A percentile compares a stretch with the other conserved stretches of the same genome.
Evolutionary conservation across 2,888 invertebrate species (phyloP).

Genomic region (Rapana venosa): DNA sequence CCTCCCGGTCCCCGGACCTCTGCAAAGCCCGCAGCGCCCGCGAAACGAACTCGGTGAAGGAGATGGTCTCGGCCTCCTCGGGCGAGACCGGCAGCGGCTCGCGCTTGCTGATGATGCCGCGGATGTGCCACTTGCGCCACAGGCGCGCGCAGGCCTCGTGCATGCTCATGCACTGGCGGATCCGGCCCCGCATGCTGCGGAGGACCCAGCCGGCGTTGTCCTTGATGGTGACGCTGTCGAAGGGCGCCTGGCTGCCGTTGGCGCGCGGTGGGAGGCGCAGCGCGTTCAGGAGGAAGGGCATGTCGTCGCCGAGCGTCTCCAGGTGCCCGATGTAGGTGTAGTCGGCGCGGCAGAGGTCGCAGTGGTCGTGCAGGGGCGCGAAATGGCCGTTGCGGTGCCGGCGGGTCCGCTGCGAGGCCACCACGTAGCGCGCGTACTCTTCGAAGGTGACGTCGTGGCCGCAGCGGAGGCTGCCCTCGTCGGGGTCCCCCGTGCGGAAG

Average conservation of each 20-base stretch:
- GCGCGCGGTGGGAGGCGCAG: conserved; percentile 20
- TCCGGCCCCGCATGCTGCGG: not conserved
- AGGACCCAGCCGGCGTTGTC: conserved; percentile 7
- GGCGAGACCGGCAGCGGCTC: conserved; percentile 55
- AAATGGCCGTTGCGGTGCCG: conserved; percentile 62
- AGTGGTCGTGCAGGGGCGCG: conserved; percentile 65
- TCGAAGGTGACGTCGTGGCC: conserved; percentile 66
- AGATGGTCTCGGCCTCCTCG: conserved; percentile 49
- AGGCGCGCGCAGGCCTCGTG: conserved; percentile 56
- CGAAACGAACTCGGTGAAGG: conserved; percentile 53
- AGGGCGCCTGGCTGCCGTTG: not conserved
- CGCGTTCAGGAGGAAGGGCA: conserved; percentile 35
- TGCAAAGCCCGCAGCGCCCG: conserved; percentile 54
- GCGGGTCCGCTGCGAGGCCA: conserved; percentile 57
- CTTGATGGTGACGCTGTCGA: not conserved
- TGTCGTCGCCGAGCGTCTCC: conserved; percentile 64
- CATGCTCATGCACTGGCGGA: conserved; percentile 59
- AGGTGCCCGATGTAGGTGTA: conserved; percentile 66
- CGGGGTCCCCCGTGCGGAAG: conserved; percentile 54
- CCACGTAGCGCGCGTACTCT: conserved; percentile 63
- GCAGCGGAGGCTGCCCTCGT: conserved; percentile 53
- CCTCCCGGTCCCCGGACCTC: conserved; percentile 51
- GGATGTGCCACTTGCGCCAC: conserved; percentile 63
- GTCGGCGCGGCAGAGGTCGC: conserved; percentile 59
- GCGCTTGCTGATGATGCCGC: conserved; percentile 63